These are phyloP conservation scores for Hydrophis major DNA, from an alignment of 2,797 vertebrate genomes.

Conservation along the genomic window DNA sequence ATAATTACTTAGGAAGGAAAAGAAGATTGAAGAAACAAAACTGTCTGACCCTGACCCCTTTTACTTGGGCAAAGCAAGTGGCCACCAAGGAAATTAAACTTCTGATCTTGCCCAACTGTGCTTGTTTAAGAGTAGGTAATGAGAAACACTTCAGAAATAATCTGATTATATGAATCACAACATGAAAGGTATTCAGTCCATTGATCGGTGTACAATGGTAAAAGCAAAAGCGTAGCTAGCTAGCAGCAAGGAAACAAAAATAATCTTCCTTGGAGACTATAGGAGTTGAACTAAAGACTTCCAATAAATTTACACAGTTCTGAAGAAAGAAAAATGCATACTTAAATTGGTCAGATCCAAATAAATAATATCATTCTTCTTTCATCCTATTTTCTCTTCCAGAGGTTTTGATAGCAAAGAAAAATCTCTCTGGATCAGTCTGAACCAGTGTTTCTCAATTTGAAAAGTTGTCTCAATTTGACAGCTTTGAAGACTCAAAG, in stretches of 20 bases:
- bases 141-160: conserved; percentile 6
- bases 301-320: neutral
- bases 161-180: neutral
- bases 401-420: neutral
- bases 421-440: neutral
- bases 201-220: neutral
- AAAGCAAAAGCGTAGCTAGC: neutral
- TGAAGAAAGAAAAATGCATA: neutral
- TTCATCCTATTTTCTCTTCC: neutral
- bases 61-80: neutral
- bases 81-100: neutral
- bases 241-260: neutral
- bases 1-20: neutral
- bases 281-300: neutral
- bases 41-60: neutral
- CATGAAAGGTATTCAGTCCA: neutral
- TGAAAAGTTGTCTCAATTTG: neutral
- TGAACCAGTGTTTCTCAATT: neutral
- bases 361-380: neutral
- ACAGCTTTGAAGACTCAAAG: neutral
- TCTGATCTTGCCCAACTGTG: neutral
- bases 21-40: neutral
- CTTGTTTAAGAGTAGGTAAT: conserved; percentile 25
- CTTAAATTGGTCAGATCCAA: neutral
- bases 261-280: neutral